A percentile compares a stretch with the other conserved stretches of the same genome.
These are phyloP conservation scores for Lithodes maja DNA, from an alignment of 2,888 invertebrate genomes.

Conservation along the genomic window DNA sequence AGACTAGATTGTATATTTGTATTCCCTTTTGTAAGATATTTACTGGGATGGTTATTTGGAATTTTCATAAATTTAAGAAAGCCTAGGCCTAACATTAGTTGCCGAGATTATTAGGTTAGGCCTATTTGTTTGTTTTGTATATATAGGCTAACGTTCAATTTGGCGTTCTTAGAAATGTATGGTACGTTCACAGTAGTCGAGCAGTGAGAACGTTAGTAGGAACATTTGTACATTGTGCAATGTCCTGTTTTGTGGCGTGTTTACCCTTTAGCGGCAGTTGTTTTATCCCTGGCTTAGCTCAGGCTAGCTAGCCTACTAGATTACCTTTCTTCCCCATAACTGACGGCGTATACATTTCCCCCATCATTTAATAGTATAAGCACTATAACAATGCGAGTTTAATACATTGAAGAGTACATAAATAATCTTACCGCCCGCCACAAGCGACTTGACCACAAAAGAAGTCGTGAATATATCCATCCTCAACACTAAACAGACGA, in stretches of 20 bases:
- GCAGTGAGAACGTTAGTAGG: too few relatives aligned
- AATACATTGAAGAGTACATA: not conserved
- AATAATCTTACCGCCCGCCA: constrained; percentile 53
- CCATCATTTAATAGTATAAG: not conserved
- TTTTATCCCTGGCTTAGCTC: not conserved
- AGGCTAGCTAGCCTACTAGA: not conserved
- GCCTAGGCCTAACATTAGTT: too few relatives aligned
- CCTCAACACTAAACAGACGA: not conserved
- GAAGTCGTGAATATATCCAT: constrained; percentile 29
- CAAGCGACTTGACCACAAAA: constrained; percentile 42
- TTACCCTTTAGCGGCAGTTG: not conserved
- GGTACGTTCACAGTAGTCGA: too few relatives aligned
- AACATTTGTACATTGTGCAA: not conserved
- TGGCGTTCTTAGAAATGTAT: too few relatives aligned
- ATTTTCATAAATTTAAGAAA: too few relatives aligned
- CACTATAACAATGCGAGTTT: not conserved
- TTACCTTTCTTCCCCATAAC: not conserved
- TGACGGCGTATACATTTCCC: not conserved
- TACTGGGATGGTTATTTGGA: too few relatives aligned
- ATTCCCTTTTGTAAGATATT: too few relatives aligned
- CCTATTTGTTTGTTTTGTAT: too few relatives aligned
- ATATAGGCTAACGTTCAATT: too few relatives aligned
- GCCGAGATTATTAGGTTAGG: too few relatives aligned
- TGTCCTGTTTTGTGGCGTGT: not conserved
- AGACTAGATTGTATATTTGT: too few relatives aligned